These are phyloP conservation scores for Drosophila lacicola DNA, from an alignment of 2,888 invertebrate genomes.

Conservation along the genomic window DNA sequence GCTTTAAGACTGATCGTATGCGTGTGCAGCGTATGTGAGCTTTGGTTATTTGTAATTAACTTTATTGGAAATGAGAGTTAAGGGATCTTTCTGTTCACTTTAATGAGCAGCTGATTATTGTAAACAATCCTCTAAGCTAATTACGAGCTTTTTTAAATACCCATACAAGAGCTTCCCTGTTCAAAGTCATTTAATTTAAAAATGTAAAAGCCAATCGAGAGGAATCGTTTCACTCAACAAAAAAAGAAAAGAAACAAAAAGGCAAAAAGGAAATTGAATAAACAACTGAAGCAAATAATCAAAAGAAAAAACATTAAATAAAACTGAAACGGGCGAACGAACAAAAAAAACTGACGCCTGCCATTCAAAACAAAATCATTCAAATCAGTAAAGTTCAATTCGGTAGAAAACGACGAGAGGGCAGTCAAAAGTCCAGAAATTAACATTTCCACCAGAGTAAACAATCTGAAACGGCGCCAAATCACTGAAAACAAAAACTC, in stretches of 20 bases:
- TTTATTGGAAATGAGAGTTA: neutral
- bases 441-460: slow-evolving; percentile 79
- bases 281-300: slow-evolving; percentile 75
- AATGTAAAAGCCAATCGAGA: slow-evolving; percentile 60
- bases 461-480: slow-evolving; percentile 66
- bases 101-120: slow-evolving; percentile 16
- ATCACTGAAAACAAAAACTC: slow-evolving; percentile 43
- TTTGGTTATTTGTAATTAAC: neutral
- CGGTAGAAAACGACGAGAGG: slow-evolving; percentile 45
- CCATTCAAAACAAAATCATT: slow-evolving; percentile 65
- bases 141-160: slow-evolving; percentile 29
- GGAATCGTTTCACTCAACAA: slow-evolving; percentile 38
- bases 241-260: slow-evolving; percentile 22
- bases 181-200: slow-evolving; percentile 45
- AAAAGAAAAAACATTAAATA: slow-evolving; percentile 45
- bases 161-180: slow-evolving; percentile 12
- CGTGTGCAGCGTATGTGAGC: neutral
- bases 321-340: slow-evolving; percentile 17
- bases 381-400: slow-evolving; percentile 58
- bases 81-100: neutral
- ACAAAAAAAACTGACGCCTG: slow-evolving; percentile 51
- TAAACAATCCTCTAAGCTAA: slow-evolving; percentile 12
- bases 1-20: neutral
- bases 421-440: slow-evolving; percentile 79
- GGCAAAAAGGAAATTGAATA: slow-evolving; percentile 69